phyloP scores from a whole-genome alignment of 2,888 invertebrate genomes.

The Julus scanicus region DNA sequence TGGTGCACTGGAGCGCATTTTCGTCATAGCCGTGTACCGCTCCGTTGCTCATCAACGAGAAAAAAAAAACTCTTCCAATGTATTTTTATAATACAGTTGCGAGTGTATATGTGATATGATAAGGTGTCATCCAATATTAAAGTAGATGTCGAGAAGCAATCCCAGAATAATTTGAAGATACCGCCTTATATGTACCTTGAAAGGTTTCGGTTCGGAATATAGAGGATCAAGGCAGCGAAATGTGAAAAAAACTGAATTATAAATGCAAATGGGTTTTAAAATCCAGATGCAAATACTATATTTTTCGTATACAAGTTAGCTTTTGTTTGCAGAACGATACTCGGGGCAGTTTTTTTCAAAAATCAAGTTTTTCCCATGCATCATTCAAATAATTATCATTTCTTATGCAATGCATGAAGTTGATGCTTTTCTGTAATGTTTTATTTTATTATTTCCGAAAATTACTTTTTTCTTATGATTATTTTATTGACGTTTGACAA shows the following conservation, averaged over 20 bases:
- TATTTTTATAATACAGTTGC: not conserved
- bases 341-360: too few species aligned
- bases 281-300: too few species aligned
- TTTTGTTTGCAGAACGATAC: too few species aligned
- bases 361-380: too few species aligned
- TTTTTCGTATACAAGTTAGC: too few species aligned
- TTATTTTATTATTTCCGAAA: too few species aligned
- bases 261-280: not conserved
- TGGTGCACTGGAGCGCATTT: slow-evolving; percentile 27
- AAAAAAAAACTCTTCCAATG: not conserved
- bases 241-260: not conserved
- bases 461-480: too few species aligned
- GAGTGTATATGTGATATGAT: slow-evolving; percentile 2
- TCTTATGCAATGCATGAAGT: too few species aligned
- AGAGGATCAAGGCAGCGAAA: not conserved
- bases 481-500: not conserved
- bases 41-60: slow-evolving; percentile 35
- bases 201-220: not conserved
- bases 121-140: slow-evolving; percentile 39
- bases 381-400: too few species aligned
- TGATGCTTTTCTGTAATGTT: too few species aligned
- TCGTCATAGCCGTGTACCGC: not conserved
- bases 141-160: slow-evolving; percentile 21
- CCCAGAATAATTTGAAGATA: not conserved
- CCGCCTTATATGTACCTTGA: not conserved